phyloP scores from a whole-genome alignment of 1,140 invertebrate genomes.

The Plectus sambesii region DNA sequence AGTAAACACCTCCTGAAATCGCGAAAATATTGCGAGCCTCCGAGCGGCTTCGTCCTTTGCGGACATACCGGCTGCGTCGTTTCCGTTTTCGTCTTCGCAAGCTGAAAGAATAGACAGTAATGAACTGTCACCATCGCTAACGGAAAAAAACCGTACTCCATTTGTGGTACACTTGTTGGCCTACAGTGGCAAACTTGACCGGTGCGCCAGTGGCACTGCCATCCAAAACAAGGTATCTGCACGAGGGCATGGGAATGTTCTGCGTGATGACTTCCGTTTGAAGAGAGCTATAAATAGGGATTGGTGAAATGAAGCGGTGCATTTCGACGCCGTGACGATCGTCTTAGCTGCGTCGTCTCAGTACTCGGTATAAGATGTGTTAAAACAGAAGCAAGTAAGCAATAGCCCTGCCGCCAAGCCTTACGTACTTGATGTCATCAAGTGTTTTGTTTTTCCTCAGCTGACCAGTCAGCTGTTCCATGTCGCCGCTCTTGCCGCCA shows the following conservation, averaged over 20 bases:
- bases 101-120: too few relatives aligned
- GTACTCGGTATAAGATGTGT: too few relatives aligned
- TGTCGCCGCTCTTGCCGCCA: conserved; percentile 18
- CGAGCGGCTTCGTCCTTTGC: too few relatives aligned
- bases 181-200: conserved; percentile 31
- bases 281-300: conserved; percentile 3
- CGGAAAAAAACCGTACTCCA: conserved; percentile 30
- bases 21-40: too few relatives aligned
- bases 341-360: too few relatives aligned
- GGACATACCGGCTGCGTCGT: too few relatives aligned
- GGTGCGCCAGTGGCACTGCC: conserved; percentile 19
- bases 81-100: too few relatives aligned
- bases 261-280: conserved; percentile 16
- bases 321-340: too few relatives aligned
- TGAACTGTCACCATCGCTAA: conserved; percentile 1
- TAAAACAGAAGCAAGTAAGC: too few relatives aligned
- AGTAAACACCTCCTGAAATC: conserved; percentile 21
- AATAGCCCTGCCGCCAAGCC: too few relatives aligned
- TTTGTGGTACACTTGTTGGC: conserved; percentile 27
- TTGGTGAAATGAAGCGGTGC: too few relatives aligned
- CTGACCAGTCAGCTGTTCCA: neutral
- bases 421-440: conserved; percentile 13
- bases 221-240: conserved; percentile 14
- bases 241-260: conserved; percentile 24
- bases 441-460: conserved; percentile 1